Evolutionary conservation across 2,888 invertebrate species (phyloP), one percentile per base, ranked within the genome.

Genomic region (Crossocerus cetratus): DNA sequence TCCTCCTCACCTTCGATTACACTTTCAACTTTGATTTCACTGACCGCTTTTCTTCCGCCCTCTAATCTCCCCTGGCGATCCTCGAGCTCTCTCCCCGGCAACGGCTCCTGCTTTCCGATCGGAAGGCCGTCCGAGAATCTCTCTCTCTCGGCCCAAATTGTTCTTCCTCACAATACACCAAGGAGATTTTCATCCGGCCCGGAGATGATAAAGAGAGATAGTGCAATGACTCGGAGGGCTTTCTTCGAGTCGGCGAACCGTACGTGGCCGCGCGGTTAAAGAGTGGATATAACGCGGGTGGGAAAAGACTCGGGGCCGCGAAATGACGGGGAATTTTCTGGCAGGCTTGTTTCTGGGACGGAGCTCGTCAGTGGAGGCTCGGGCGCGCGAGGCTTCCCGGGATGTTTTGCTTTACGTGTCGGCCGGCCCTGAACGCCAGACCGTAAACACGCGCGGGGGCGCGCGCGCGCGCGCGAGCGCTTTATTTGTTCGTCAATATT

Each of bases 1-100:
- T 80, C 74, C 76, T 74, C 73, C 76, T 74, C 73, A 72, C 70
- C 76, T 75, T 73, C 78, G 76, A 82, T 80, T 76, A 73, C 76
- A 68, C 74, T 76, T 82, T 74, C 78, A 74, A 80, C 73, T 72
- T 74, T 73, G 74, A 74, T 77, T 76, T 62, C 67, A 22, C 55
- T 68, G 16, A 45, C 54, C 66, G 44, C 22, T 4, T n/a, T 45
- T 65, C 68, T 42, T 53, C 43, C 44, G 49, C 53, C 60, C 65
- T 70, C 44, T 43, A 14, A 8, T 13, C n/a, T 42, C 22, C 18
- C 14, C 58, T 22, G 14, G 14, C 56, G 22, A 18, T 22, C 56
- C 49, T 49, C 8, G 16, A 16, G 49, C 49, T 49, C 49, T 13
- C 49, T 4, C 49, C 49, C 14, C n/a, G 49, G n/a, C 16, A n/a